phyloP scores from a whole-genome alignment of 2,888 invertebrate species.

The Eutolmus rufibarbis region DNA sequence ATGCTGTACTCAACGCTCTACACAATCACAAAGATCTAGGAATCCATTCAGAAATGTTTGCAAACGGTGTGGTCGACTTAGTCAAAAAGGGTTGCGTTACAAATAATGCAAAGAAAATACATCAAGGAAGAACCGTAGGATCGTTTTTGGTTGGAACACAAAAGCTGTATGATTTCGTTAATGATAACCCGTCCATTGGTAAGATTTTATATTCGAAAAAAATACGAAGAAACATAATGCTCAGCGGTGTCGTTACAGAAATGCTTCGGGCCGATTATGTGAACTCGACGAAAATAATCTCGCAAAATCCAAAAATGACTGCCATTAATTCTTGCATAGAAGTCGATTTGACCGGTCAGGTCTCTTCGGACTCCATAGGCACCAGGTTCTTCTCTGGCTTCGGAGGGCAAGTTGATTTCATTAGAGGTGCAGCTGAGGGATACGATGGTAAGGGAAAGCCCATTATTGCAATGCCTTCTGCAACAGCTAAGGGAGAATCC shows the following conservation, averaged over 20 bases:
- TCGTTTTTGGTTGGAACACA: constrained; percentile 91
- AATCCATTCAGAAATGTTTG: constrained; percentile 97
- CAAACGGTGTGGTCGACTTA: constrained; percentile 90
- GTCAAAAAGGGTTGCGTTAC: constrained; percentile 87
- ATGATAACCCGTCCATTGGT: constrained; percentile 94
- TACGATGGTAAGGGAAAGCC: constrained; percentile 88
- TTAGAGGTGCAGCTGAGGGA: constrained; percentile 86
- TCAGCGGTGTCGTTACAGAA: constrained; percentile 65
- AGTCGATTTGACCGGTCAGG: constrained; percentile 91
- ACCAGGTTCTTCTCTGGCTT: constrained; percentile 75
- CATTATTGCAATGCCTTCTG: constrained; percentile 88
- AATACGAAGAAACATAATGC: neutral
- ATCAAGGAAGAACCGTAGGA: constrained; percentile 88
- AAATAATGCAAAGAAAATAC: constrained; percentile 81
- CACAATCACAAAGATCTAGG: constrained; percentile 90
- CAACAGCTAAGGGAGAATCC: constrained; percentile 77
- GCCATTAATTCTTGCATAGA: constrained; percentile 97
- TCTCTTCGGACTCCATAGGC: constrained; percentile 93
- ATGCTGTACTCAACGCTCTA: constrained; percentile 84
- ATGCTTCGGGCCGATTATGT: constrained; percentile 90
- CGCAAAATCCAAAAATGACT: constrained; percentile 88
- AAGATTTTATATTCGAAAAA: constrained; percentile 51
- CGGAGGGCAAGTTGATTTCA: constrained; percentile 94
- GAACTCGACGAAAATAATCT: constrained; percentile 82
- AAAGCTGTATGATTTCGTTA: constrained; percentile 88